Evolutionary conservation across 1,140 invertebrate genomes (phyloP), one percentile per base, ranked within the genome.

Genomic region (Riptortus pedestris): DNA sequence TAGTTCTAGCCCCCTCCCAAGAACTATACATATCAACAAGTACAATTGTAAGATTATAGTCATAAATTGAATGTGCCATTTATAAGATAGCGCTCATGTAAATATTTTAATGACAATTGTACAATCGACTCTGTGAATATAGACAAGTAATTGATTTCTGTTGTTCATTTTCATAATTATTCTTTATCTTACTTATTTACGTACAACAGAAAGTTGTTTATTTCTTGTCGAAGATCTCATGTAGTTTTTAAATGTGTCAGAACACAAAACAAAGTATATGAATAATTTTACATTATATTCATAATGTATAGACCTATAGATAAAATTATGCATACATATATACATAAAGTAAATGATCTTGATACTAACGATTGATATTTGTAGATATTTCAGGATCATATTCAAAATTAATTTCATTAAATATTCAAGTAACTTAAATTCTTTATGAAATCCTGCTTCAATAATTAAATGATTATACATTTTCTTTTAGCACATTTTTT

Each of bases 51-150:
- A 59, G 33, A n/a, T 33, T 33, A 59, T 59, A 59, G 57, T 59
- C 28, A 31, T 59, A 59, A 59, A 55, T 59, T 59, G n/a, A 59
- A 59, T 59, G 57, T 59, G 57, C 57, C 57, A 59, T 59, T 59
- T 59, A 59, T 59, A 59, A 33, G 57, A 59, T 59, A 59, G 57
- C 31, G 33, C 57, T 38, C 28, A 38, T 59, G 33, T 59, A 59
- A 59, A 59, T 59, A 59, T 33, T 55, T 26, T 55, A 55, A 55
- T 38, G 31, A 55, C n/a, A 55, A 55, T 24, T 55, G 51, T 55
- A 55, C 18, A 59, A 59, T 59, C 26, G 57, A 29, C 57, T 59
- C 33, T 59, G 57, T 59, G 57, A 59, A 59, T 59, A 59, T 59
- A n/a, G 28, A 27, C 24, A 27, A n/a, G n/a, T n/a, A 7, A 51